These are phyloP conservation scores for Mesorhabditis spiculigera DNA, from an alignment of 2,888 invertebrate genomes.

Conservation along the genomic window DNA sequence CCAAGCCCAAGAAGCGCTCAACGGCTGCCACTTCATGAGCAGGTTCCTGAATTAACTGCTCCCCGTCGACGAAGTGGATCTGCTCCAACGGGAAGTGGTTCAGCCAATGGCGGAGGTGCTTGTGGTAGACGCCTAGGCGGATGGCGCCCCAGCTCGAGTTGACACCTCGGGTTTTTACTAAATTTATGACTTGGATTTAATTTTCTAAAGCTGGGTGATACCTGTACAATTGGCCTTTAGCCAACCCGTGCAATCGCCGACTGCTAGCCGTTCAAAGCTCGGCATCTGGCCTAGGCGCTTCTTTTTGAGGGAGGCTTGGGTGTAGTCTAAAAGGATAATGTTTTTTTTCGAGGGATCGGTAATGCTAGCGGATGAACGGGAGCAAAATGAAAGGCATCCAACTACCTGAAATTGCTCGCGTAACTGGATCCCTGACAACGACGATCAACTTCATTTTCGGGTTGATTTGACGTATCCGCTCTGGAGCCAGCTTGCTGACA, in stretches of 20 bases:
- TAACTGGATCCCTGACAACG: constrained; percentile 94
- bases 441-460: constrained; percentile 79
- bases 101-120: constrained; percentile 79
- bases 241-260: constrained; percentile 59
- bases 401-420: constrained; percentile 86
- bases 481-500: constrained; percentile 90
- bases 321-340: constrained; percentile 76
- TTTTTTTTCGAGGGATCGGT: background rate
- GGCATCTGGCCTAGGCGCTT: constrained; percentile 67
- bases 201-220: background rate
- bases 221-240: constrained; percentile 30
- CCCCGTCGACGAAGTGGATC: constrained; percentile 82
- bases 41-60: constrained; percentile 79
- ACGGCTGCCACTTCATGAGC: constrained; percentile 80
- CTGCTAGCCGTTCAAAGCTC: constrained; percentile 76
- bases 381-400: background rate
- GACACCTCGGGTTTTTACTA: constrained; percentile 58
- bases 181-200: constrained; percentile 5
- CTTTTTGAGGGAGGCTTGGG: constrained; percentile 75
- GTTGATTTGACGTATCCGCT: constrained; percentile 89
- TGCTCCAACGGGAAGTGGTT: constrained; percentile 77
- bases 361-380: background rate
- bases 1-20: constrained; percentile 81
- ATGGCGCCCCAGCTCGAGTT: constrained; percentile 80
- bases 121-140: constrained; percentile 74